Percentiles rank a stretch among this genome's conserved stretches.
Evolutionary conservation across 2,888 invertebrate species (phyloP).

Genomic region (Nomada fucata): DNA sequence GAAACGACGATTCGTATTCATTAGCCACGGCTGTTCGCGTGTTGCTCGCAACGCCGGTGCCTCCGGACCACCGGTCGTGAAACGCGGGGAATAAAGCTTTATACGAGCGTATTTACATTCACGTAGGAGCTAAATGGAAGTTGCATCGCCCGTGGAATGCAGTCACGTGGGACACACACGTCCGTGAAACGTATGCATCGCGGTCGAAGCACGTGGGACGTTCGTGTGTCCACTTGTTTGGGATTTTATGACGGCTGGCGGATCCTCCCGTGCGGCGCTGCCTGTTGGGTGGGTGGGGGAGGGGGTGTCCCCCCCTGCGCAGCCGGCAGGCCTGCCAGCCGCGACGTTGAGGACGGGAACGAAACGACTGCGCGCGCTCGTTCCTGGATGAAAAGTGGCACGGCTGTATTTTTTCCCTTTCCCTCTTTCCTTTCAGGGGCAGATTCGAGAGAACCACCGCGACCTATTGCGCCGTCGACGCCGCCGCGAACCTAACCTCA

Average conservation of each 20-base stretch:
- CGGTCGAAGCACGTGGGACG: conserved; percentile 71
- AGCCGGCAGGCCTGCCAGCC: neutral
- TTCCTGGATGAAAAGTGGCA: too few species aligned
- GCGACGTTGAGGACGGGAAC: too few species aligned
- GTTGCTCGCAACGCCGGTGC: too few species aligned
- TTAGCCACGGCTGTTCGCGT: conserved; percentile 4
- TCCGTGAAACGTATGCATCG: conserved; percentile 65
- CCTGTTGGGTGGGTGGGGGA: too few species aligned
- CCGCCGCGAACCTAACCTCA: too few species aligned
- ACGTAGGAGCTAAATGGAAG: conserved; percentile 59
- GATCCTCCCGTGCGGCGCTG: conserved; percentile 3
- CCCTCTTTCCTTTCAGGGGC: too few species aligned
- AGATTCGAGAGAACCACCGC: too few species aligned
- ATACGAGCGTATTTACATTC: conserved; percentile 51
- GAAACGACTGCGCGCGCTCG: too few species aligned
- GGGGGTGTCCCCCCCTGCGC: neutral
- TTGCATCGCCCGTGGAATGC: conserved; percentile 58
- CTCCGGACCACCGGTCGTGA: conserved; percentile 42
- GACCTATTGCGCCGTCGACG: too few species aligned
- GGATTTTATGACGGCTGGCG: conserved; percentile 40
- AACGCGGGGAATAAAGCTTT: conserved; percentile 28
- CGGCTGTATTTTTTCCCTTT: too few species aligned
- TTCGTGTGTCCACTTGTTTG: conserved; percentile 51
- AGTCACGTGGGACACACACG: conserved; percentile 64
- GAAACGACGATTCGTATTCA: conserved; percentile 34